phyloP scores from a whole-genome alignment of 2,797 vertebrate species.

The Todus mexicanus region DNA sequence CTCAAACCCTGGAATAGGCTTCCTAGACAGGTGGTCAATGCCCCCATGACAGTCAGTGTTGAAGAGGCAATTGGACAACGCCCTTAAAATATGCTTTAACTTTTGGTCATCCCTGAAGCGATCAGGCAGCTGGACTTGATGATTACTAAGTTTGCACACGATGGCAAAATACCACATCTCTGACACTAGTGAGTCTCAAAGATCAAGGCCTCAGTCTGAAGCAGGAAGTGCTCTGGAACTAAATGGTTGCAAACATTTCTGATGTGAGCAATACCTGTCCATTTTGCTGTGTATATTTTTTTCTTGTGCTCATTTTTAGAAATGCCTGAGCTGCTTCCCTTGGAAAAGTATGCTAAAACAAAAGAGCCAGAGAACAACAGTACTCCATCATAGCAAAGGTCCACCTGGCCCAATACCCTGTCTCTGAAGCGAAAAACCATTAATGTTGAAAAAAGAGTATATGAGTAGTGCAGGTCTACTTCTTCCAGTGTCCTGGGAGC shows the following conservation, averaged over 20 bases:
- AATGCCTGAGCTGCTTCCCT: background rate
- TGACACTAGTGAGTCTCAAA: background rate
- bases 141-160: no score
- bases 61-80: background rate
- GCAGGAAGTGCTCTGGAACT: background rate
- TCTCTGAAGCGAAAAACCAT: background rate
- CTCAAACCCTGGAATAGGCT: background rate
- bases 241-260: background rate
- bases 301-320: background rate
- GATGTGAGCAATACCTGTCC: background rate
- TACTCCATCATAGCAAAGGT: background rate
- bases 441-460: background rate
- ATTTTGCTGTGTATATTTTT: background rate
- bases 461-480: background rate
- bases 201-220: no score
- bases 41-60: background rate
- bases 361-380: background rate
- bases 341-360: background rate
- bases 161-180: no score
- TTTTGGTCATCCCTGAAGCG: background rate
- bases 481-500: background rate
- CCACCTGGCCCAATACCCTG: background rate
- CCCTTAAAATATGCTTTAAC: background rate
- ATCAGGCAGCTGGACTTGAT: background rate
- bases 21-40: background rate